Evolutionary conservation across 2,888 invertebrate genomes (phyloP).

Genomic region (Parelbella ahira): DNA sequence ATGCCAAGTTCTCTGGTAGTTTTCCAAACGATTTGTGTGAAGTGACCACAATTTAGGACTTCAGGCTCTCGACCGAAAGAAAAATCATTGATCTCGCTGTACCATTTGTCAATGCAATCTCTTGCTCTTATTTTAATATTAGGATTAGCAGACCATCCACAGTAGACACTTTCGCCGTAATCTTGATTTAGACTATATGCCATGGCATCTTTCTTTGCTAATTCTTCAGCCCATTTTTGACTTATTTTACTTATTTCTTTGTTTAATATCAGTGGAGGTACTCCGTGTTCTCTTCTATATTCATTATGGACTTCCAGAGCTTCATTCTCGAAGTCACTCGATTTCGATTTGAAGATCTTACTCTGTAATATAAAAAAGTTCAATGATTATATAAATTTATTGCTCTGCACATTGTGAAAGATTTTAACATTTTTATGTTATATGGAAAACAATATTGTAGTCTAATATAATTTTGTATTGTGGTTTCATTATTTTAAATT

Average conservation of each 20-base stretch:
- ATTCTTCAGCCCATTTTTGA: slow-evolving; percentile 86
- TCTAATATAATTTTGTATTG: too few relatives aligned
- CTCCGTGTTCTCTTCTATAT: slow-evolving; percentile 67
- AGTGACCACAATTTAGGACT: slow-evolving; percentile 82
- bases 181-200: slow-evolving; percentile 83
- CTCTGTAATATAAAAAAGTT: slow-evolving; percentile 51
- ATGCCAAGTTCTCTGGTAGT: slow-evolving; percentile 87
- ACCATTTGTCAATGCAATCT: slow-evolving; percentile 88
- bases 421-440: too few relatives aligned
- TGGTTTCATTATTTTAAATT: too few relatives aligned
- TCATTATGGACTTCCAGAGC: slow-evolving; percentile 67
- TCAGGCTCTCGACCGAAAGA: slow-evolving; percentile 85
- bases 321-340: slow-evolving; percentile 65
- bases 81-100: slow-evolving; percentile 86
- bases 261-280: slow-evolving; percentile 73
- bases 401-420: too few relatives aligned
- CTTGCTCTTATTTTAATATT: slow-evolving; percentile 83
- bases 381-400: too few relatives aligned
- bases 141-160: slow-evolving; percentile 84
- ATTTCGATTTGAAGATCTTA: slow-evolving; percentile 62
- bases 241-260: slow-evolving; percentile 83
- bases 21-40: slow-evolving; percentile 93
- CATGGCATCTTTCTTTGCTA: slow-evolving; percentile 83
- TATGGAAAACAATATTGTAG: too few relatives aligned
- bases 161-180: slow-evolving; percentile 86